phyloP scores from a whole-genome alignment of 2,888 invertebrate genomes.

The Neoitamus cyanurus region DNA sequence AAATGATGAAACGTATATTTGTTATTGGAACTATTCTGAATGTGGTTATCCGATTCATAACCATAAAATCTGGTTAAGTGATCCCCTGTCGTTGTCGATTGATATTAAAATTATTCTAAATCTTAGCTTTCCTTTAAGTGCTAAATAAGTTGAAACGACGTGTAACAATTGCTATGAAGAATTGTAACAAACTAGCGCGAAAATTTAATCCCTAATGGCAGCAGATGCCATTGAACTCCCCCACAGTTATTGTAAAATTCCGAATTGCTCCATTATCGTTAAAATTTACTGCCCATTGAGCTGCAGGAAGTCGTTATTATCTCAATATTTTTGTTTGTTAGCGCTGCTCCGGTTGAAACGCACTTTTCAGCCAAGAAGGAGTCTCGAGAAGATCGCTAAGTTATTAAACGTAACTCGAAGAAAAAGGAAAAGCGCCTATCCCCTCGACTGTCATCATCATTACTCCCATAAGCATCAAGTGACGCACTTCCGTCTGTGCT shows the following conservation, averaged over 20 bases:
- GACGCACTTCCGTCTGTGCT: constrained; percentile 39
- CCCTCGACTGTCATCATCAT: constrained; percentile 16
- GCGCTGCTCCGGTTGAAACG: neutral
- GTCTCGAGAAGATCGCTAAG: neutral
- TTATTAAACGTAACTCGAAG: neutral
- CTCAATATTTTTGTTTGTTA: constrained; percentile 2
- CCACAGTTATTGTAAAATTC: neutral
- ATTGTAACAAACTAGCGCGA: neutral
- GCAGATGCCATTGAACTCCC: neutral
- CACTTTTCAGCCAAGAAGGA: neutral
- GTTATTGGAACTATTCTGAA: too few species aligned
- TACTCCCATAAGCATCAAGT: constrained; percentile 31
- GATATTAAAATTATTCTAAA: too few species aligned
- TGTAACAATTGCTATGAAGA: neutral
- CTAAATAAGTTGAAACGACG: neutral
- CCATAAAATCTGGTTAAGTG: too few species aligned
- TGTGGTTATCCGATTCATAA: too few species aligned
- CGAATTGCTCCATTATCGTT: constrained; percentile 32
- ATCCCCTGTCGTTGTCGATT: too few species aligned
- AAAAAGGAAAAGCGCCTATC: neutral
- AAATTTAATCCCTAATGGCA: neutral
- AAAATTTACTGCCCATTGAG: constrained; percentile 40
- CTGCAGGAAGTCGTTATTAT: constrained; percentile 30
- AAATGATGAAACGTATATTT: too few species aligned
- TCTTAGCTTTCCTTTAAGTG: too few species aligned